Percentiles rank a stretch among this genome's conserved stretches.
Evolutionary conservation across 2,797 vertebrate genomes (phyloP).

Genomic region (Rhincodon typus): DNA sequence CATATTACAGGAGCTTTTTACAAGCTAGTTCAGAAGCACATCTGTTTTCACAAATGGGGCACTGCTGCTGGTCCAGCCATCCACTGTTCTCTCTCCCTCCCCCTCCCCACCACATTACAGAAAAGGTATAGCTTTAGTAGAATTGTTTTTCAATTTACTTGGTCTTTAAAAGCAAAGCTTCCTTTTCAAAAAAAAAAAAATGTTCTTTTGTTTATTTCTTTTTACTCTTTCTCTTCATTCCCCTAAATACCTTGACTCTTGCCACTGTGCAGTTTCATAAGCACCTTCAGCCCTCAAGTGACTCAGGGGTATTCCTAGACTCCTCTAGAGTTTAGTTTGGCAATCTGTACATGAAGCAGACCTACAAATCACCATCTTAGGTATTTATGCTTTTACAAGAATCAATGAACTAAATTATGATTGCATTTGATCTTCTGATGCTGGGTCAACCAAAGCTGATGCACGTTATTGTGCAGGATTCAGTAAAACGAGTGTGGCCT

Average conservation of each 20-base stretch:
- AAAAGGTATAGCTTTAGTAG: background rate
- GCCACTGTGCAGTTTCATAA: background rate
- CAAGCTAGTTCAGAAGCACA: constrained; percentile 20
- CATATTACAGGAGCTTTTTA: constrained; percentile 11
- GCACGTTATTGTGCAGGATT: background rate
- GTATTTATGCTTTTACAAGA: background rate
- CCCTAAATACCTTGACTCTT: background rate
- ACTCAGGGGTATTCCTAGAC: background rate
- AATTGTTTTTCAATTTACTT: background rate
- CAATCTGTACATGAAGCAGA: background rate
- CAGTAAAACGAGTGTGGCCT: background rate
- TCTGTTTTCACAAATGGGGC: constrained; percentile 29
- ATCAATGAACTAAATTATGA: background rate
- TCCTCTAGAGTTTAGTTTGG: background rate
- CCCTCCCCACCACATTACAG: background rate
- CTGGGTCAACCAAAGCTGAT: background rate
- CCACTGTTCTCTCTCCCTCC: background rate
- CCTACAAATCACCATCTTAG: background rate
- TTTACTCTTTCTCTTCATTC: background rate
- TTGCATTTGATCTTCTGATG: background rate
- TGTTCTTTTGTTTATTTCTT: background rate
- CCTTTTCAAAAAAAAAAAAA: too few species aligned
- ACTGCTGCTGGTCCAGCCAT: background rate
- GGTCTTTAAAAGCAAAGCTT: background rate
- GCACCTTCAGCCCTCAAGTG: background rate